Evolutionary conservation across 2,113 vertebrate genomes (phyloP).

Genomic region (Ophiodon elongatus): DNA sequence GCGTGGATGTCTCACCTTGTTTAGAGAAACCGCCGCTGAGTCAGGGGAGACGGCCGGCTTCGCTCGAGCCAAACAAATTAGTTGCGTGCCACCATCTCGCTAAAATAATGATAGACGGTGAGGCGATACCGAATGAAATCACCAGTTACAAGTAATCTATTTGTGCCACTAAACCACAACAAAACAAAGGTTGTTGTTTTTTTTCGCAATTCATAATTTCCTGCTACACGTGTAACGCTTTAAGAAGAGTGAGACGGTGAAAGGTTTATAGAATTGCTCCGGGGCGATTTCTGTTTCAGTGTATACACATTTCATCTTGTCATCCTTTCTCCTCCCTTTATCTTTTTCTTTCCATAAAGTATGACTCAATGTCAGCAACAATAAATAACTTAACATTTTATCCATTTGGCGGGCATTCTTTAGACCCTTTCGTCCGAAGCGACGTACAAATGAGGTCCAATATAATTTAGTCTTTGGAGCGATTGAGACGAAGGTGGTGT

Average conservation of each 20-base stretch:
- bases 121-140: slow-evolving; percentile 33
- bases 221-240: background rate
- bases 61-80: background rate
- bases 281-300: background rate
- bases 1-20: slow-evolving; percentile 44
- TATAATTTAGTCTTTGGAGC: background rate
- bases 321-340: background rate
- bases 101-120: slow-evolving; percentile 49
- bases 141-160: slow-evolving; percentile 15
- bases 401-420: background rate
- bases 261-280: background rate
- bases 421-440: background rate
- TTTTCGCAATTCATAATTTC: background rate
- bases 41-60: slow-evolving; percentile 42
- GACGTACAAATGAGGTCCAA: background rate
- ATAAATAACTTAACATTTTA: background rate
- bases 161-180: slow-evolving; percentile 4
- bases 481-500: background rate
- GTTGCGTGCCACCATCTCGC: slow-evolving; percentile 1
- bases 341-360: background rate
- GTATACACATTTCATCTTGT: background rate
- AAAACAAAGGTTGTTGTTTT: background rate
- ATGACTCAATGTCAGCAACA: background rate
- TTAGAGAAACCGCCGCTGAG: slow-evolving; percentile 46
- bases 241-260: background rate